A percentile compares a stretch with the other conserved stretches of the same genome.
phyloP scores from a whole-genome alignment of 2,797 vertebrate genomes.

The Arctocebus calabarensis region DNA sequence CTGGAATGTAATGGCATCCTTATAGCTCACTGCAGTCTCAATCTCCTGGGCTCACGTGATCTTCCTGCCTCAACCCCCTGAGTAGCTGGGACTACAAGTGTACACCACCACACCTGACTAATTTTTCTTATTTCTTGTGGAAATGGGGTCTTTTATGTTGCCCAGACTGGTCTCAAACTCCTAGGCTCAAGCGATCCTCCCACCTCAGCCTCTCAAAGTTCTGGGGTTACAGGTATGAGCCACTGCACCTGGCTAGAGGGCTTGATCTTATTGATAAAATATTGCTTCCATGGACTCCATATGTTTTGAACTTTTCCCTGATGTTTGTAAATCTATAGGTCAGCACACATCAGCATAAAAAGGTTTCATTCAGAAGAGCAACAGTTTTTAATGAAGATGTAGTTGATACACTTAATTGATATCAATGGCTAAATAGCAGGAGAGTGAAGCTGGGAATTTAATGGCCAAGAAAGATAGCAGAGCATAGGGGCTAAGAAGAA shows the following conservation, averaged over 20 bases:
- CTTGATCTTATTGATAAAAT: neutral
- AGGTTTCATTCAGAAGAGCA: neutral
- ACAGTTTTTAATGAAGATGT: neutral
- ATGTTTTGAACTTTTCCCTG: neutral
- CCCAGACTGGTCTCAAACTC: neutral
- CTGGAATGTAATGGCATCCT: neutral
- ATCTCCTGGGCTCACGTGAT: neutral
- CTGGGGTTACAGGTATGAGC: neutral
- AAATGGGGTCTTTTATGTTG: neutral
- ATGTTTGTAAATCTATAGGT: neutral
- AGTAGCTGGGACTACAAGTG: neutral
- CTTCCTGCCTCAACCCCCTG: neutral
- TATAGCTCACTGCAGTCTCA: neutral
- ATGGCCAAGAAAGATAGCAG: neutral
- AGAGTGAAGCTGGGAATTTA: neutral
- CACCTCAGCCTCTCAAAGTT: neutral
- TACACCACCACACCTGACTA: neutral
- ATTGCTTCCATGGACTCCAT: neutral
- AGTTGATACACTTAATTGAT: neutral
- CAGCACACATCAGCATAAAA: neutral
- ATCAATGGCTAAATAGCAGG: accelerated
- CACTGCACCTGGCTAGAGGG: neutral
- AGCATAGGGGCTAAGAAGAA: neutral
- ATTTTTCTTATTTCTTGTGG: neutral
- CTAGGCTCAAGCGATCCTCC: neutral